Conservation (phyloP, 2,113 vertebrate species). For the Rousettus leschenaultii region DNA sequence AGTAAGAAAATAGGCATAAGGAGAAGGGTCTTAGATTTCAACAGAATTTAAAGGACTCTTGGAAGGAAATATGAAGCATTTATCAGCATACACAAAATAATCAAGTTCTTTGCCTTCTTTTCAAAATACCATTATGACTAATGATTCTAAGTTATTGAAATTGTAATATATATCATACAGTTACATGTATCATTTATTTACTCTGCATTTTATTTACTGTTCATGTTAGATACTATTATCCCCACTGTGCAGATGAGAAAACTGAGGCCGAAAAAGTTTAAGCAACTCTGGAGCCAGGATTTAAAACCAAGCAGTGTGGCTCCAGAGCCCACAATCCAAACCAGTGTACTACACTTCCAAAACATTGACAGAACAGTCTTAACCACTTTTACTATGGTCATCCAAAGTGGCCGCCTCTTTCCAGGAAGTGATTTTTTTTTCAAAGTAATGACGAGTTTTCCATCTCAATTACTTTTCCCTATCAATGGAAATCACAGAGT, state of each 20-base stretch:
- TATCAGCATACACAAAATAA: background rate
- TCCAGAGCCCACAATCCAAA: background rate
- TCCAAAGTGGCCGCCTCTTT: background rate
- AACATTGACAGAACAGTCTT: background rate
- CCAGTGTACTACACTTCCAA: background rate
- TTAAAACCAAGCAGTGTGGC: background rate
- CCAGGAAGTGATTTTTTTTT: background rate
- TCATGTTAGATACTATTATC: background rate
- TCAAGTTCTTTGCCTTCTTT: background rate
- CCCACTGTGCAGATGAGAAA: background rate
- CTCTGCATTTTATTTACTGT: background rate
- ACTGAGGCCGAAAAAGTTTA: background rate
- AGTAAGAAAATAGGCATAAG: background rate
- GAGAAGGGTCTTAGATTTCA: constrained; percentile 35
- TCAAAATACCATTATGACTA: background rate
- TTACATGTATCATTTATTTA: background rate
- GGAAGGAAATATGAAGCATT: constrained; percentile 30
- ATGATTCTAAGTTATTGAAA: background rate
- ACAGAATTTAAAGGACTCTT: background rate
- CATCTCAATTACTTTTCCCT: background rate
- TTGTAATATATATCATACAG: background rate
- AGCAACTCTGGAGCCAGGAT: background rate
- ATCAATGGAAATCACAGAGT: background rate
- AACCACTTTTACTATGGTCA: background rate
- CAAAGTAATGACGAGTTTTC: background rate